Base-by-base conservation (phyloP, 2,888 invertebrate species). In the Euspilapteryx auroguttella region DNA sequence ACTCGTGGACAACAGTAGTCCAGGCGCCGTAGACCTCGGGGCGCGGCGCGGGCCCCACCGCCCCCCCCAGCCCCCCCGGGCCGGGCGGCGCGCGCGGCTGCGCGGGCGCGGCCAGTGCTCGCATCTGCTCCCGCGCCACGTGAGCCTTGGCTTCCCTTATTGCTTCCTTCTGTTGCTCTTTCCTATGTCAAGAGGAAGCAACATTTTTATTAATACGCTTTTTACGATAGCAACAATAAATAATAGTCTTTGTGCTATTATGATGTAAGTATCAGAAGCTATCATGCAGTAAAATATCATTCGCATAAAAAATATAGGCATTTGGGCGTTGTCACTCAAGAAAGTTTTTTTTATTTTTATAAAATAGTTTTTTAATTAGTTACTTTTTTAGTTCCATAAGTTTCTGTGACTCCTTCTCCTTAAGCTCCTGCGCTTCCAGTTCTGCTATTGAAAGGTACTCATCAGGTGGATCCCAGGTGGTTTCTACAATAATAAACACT, bases 381-480 rank as follows among this genome's bases (percentile, higher is more conserved):
- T 45, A 71, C 71, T 59, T 59, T 17, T 17, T 17, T 6, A 6
- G 17, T 8, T 17, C 17, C 8, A 6, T 17, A 6, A 17, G 8
- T 17, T 68, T 73, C 21, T 47, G 63, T 24, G 37, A 55, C 45
- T 43, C 55, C 39, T 49, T 39, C 32, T 45, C 40, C 37, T 59
- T 59, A 45, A 80, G 46, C 44, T 78, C 75, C 14, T 73, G 58
- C 28, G 71, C 59, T 39, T 80, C 77, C 55, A 88, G 86, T 41
- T 88, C 84, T 24, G 65, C 73, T 29, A 87, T 49, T 12, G 83
- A 83, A 30, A 87, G 51, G 47, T 77, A 90, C 8, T 88, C 87
- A 51, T 85, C 88, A 27, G 93, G 92, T 6, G 81, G 61, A 36
- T 86, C 82, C 89, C 89, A 91, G 2, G 81, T 78, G 0, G 89